Evolutionary conservation across 2,888 invertebrate species (phyloP).

Genomic region (Embidobia sp.): DNA sequence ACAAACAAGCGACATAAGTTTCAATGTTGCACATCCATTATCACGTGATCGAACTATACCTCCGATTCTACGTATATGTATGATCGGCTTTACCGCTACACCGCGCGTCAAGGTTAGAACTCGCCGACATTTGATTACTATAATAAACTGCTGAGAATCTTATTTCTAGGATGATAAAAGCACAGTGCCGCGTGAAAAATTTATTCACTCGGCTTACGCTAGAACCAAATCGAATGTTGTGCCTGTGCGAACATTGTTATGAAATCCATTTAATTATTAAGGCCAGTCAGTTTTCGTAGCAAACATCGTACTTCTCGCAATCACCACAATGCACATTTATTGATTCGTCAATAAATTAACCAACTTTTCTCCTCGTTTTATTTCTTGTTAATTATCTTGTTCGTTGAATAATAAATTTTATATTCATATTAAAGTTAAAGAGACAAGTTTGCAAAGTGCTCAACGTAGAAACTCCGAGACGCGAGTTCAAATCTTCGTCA

Average conservation of each 20-base stretch:
- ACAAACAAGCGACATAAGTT: conserved; percentile 38
- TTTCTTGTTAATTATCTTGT: too few species aligned
- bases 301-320: not conserved
- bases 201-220: conserved; percentile 17
- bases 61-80: conserved; percentile 31
- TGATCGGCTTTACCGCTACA: conserved; percentile 33
- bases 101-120: conserved; percentile 38
- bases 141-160: conserved; percentile 48
- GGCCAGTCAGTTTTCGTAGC: conserved; percentile 1
- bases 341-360: conserved; percentile 15
- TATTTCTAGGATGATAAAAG: conserved; percentile 30
- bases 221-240: not conserved
- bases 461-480: too few species aligned
- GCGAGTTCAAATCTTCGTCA: too few species aligned
- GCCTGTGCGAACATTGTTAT: conserved; percentile 10
- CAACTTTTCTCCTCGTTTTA: too few species aligned
- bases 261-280: conserved; percentile 24
- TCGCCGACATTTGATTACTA: conserved; percentile 42
- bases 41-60: conserved; percentile 55
- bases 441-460: too few species aligned
- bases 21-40: conserved; percentile 47
- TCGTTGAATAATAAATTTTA: too few species aligned
- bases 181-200: conserved; percentile 9
- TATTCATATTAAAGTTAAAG: too few species aligned
- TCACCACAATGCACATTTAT: conserved; percentile 7